Evolutionary conservation across 2,113 vertebrate species (phyloP).

Genomic region (Mus musculus): DNA sequence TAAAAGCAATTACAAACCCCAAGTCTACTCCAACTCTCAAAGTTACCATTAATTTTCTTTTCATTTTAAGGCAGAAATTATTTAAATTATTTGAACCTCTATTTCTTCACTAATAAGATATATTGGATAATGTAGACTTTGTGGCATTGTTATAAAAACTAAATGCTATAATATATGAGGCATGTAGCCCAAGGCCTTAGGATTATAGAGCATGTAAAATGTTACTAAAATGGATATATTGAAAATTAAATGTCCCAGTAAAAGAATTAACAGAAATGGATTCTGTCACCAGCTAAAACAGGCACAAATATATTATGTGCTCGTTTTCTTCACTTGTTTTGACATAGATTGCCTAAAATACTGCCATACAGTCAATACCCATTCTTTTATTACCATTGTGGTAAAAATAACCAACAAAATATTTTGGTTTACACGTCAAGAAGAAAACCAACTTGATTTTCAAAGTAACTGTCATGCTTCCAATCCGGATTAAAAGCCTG

Average conservation of each 20-base stretch:
- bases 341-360: slow-evolving; percentile 30
- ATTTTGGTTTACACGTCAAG: slow-evolving; percentile 13
- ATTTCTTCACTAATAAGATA: slow-evolving; percentile 5
- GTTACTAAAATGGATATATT: neutral
- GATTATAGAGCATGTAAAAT: neutral
- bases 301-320: neutral
- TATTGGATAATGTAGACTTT: neutral
- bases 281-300: slow-evolving; percentile 10
- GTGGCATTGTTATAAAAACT: neutral
- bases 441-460: slow-evolving; percentile 16
- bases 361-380: neutral
- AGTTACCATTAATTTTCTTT: neutral
- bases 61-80: neutral
- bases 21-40: neutral
- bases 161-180: neutral
- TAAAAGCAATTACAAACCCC: neutral
- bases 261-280: slow-evolving; percentile 49
- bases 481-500: slow-evolving; percentile 15
- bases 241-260: slow-evolving; percentile 22
- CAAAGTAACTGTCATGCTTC: neutral
- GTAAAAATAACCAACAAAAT: slow-evolving; percentile 28
- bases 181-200: neutral
- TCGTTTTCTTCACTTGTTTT: slow-evolving; percentile 39
- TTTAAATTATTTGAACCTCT: neutral
- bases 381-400: slow-evolving; percentile 27